These are phyloP conservation scores for Brachynemurus nebulosus DNA, from an alignment of 2,888 invertebrate species.

Conservation along the genomic window DNA sequence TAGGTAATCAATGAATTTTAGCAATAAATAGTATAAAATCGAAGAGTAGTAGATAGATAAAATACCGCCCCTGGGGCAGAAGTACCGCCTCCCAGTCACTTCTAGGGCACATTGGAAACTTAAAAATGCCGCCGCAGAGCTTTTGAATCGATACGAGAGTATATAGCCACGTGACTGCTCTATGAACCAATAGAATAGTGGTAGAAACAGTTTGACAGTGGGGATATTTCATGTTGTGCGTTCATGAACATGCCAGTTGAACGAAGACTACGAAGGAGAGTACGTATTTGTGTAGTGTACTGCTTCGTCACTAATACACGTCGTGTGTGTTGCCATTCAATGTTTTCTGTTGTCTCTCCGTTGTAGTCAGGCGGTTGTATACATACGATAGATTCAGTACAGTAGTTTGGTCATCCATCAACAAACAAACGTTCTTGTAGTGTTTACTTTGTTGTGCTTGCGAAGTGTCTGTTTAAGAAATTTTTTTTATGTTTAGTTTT, in stretches of 20 bases:
- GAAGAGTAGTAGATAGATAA: conserved; percentile 4
- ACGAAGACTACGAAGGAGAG: neutral
- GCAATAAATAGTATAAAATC: conserved; percentile 6
- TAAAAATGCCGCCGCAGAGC: conserved; percentile 71
- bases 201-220: neutral
- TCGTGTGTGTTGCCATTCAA: too few relatives aligned
- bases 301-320: conserved; percentile 16
- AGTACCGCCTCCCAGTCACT: conserved; percentile 24
- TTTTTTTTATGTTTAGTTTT: too few relatives aligned
- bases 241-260: conserved; percentile 9
- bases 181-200: conserved; percentile 27
- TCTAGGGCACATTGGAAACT: conserved; percentile 36
- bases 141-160: conserved; percentile 62
- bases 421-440: too few relatives aligned
- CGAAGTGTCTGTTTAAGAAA: too few relatives aligned
- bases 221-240: conserved; percentile 18
- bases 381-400: too few relatives aligned
- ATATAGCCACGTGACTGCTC: conserved; percentile 43
- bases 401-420: too few relatives aligned
- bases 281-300: conserved; percentile 16
- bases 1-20: conserved; percentile 4
- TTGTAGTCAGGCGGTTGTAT: too few relatives aligned
- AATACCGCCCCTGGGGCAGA: conserved; percentile 15
- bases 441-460: too few relatives aligned
- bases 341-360: too few relatives aligned